These are phyloP conservation scores for Calliphora vicina DNA, from an alignment of 1,140 invertebrate species.

Conservation along the genomic window DNA sequence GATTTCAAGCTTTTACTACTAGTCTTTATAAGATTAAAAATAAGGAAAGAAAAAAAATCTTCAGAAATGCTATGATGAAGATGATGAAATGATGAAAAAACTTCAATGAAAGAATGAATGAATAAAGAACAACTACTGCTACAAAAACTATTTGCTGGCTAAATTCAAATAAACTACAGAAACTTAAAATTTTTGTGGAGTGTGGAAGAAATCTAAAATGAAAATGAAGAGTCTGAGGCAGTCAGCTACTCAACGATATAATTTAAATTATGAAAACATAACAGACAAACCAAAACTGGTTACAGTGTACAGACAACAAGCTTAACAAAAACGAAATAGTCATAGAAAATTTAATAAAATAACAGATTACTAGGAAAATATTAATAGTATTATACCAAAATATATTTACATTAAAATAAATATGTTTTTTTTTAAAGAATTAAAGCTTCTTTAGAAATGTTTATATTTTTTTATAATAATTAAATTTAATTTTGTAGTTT, in stretches of 20 bases:
- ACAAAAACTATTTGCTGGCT: neutral
- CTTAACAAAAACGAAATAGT: no score
- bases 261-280: neutral
- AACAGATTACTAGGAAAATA: neutral
- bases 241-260: neutral
- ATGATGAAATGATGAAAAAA: no score
- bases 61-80: no score
- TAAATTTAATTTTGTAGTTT: no score
- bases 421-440: neutral
- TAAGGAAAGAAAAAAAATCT: neutral
- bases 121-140: neutral
- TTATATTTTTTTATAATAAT: no score
- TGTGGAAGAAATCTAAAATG: no score
- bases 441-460: neutral
- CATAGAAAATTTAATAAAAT: neutral
- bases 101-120: neutral
- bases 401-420: no score
- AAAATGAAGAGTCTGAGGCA: neutral
- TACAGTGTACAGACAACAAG: no score
- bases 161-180: neutral
- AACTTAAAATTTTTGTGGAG: neutral
- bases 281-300: neutral
- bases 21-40: conserved; percentile 5
- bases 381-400: no score
- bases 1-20: conserved; percentile 4